A percentile compares a stretch with the other conserved stretches of the same genome.
Conservation (phyloP, 2,797 vertebrate species). For the Sebastes goodei region DNA sequence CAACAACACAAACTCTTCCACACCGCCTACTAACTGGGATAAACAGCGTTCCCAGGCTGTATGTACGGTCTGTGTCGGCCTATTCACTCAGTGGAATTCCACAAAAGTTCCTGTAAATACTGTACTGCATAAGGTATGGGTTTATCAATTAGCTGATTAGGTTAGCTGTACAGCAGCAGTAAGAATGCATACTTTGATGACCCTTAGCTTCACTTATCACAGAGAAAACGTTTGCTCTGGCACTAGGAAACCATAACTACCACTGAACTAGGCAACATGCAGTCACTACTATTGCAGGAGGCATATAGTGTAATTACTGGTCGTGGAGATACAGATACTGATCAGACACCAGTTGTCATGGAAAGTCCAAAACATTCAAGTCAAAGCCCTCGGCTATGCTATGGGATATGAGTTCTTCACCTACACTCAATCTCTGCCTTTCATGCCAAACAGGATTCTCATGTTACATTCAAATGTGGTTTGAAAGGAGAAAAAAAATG, state of each 20-base stretch:
- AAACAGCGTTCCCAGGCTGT: neutral
- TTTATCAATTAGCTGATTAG: slow-evolving; percentile 39
- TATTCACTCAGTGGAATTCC: neutral
- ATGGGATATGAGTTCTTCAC: slow-evolving; percentile 16
- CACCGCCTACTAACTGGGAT: neutral
- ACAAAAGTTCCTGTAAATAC: neutral
- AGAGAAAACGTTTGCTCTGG: neutral
- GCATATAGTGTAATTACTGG: neutral
- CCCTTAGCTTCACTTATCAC: slow-evolving; percentile 7
- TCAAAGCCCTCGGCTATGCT: neutral
- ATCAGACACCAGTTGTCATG: slow-evolving; percentile 33
- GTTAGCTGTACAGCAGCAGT: neutral
- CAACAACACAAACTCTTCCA: neutral
- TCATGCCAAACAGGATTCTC: slow-evolving; percentile 46
- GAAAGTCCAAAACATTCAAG: slow-evolving; percentile 31
- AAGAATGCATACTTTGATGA: neutral
- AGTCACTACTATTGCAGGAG: neutral
- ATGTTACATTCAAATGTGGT: slow-evolving; percentile 11
- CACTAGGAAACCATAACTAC: slow-evolving; percentile 4
- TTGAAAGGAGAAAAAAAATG: neutral
- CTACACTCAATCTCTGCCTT: slow-evolving; percentile 22
- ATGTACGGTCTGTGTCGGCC: neutral
- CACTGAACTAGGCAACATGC: neutral
- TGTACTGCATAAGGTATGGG: neutral
- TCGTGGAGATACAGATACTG: neutral